Conservation (phyloP, 2,888 invertebrate genomes). For the Epiperipatus broadwayi region DNA sequence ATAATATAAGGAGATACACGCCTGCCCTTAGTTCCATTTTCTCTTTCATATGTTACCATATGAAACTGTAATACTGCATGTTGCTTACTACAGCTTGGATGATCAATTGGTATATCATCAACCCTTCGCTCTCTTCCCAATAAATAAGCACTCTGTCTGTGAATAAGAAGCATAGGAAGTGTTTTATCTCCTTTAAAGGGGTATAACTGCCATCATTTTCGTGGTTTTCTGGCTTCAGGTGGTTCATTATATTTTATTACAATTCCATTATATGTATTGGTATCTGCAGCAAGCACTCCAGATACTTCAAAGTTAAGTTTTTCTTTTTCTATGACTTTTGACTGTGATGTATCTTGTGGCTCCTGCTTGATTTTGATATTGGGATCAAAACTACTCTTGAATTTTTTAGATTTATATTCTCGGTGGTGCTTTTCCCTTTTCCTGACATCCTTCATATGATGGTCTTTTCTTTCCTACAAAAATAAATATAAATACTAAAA, state of each 20-base stretch:
- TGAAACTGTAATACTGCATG: constrained; percentile 90
- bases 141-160: constrained; percentile 83
- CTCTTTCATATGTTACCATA: constrained; percentile 53
- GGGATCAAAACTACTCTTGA: too few relatives aligned
- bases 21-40: constrained; percentile 49
- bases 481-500: too few relatives aligned
- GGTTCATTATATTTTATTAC: constrained; percentile 96
- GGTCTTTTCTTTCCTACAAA: too few relatives aligned
- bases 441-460: too few relatives aligned
- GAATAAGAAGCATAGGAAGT: constrained; percentile 80
- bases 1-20: constrained; percentile 79
- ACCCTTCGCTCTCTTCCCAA: constrained; percentile 85
- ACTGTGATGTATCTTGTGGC: background rate
- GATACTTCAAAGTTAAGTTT: constrained; percentile 80
- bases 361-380: too few relatives aligned
- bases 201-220: constrained; percentile 82
- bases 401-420: too few relatives aligned
- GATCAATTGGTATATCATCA: constrained; percentile 90
- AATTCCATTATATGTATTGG: constrained; percentile 84
- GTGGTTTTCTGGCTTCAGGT: constrained; percentile 83
- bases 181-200: constrained; percentile 83
- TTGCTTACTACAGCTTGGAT: constrained; percentile 96
- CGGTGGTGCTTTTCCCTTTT: too few relatives aligned
- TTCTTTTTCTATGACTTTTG: constrained; percentile 37
- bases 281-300: constrained; percentile 85